Percentiles rank a stretch among this genome's conserved stretches.
Evolutionary conservation across 2,113 vertebrate species (phyloP).

Genomic region (Dicrurus megarhynchus): DNA sequence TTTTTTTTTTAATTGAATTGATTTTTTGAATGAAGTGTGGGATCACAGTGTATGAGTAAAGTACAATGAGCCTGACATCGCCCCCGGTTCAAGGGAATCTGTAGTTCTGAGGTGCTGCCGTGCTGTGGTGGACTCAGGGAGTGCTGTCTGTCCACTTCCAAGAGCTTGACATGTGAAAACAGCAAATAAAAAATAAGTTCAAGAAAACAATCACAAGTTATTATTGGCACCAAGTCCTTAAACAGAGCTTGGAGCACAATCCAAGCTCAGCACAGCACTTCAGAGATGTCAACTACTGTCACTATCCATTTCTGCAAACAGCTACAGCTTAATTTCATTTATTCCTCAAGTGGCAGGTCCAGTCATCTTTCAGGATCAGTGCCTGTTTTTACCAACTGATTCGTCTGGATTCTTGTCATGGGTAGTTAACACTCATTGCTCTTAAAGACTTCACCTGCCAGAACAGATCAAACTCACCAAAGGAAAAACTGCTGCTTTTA

Average conservation of each 20-base stretch:
- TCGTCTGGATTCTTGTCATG: background rate
- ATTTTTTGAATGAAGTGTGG: background rate
- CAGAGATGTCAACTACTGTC: background rate
- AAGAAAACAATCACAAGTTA: background rate
- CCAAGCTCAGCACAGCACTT: background rate
- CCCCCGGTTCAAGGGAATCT: fast-evolving
- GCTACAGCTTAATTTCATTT: background rate
- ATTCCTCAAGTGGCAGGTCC: background rate
- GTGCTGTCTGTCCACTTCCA: background rate
- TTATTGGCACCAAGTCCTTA: background rate
- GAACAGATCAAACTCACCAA: background rate
- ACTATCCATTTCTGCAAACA: background rate
- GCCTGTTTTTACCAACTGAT: background rate
- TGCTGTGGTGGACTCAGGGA: background rate
- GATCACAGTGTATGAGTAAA: background rate
- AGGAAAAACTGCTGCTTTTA: fast-evolving
- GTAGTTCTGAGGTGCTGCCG: background rate
- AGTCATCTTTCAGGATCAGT: background rate
- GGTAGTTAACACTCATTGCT: background rate
- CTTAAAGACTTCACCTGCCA: background rate
- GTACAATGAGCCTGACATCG: background rate
- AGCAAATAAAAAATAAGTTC: background rate
- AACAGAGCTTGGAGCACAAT: background rate
- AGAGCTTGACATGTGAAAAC: background rate
- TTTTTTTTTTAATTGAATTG: background rate